Evolutionary conservation across 2,888 invertebrate species (phyloP).

Genomic region (Ophraella communa): DNA sequence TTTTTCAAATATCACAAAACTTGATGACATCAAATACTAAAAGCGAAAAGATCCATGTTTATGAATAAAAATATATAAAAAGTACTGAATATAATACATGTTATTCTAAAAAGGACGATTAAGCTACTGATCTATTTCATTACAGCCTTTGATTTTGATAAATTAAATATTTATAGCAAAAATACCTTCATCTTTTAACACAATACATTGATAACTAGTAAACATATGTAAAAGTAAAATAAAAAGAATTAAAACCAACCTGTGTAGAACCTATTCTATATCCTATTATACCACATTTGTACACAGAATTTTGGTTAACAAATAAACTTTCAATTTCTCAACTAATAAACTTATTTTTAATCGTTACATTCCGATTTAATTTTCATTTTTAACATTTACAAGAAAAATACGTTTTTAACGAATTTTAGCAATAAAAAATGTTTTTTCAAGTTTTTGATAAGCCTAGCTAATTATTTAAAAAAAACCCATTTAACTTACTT

Average conservation of each 20-base stretch:
- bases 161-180: constrained; percentile 24
- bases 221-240: background rate
- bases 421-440: background rate
- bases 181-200: constrained; percentile 17
- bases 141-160: constrained; percentile 32
- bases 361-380: background rate
- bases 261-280: background rate
- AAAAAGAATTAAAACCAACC: background rate
- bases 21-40: background rate
- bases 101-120: background rate
- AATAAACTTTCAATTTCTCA: background rate
- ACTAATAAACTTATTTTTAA: background rate
- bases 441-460: too few species aligned
- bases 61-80: constrained; percentile 15
- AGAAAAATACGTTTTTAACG: background rate
- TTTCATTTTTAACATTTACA: background rate
- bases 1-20: background rate
- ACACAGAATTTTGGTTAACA: background rate
- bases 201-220: background rate
- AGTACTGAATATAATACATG: constrained; percentile 6
- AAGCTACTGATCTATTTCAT: constrained; percentile 24
- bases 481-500: too few species aligned
- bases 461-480: too few species aligned
- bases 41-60: constrained; percentile 8
- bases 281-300: background rate